Evolutionary conservation across 1,140 invertebrate species (phyloP).

Genomic region (Pomacea maculata): DNA sequence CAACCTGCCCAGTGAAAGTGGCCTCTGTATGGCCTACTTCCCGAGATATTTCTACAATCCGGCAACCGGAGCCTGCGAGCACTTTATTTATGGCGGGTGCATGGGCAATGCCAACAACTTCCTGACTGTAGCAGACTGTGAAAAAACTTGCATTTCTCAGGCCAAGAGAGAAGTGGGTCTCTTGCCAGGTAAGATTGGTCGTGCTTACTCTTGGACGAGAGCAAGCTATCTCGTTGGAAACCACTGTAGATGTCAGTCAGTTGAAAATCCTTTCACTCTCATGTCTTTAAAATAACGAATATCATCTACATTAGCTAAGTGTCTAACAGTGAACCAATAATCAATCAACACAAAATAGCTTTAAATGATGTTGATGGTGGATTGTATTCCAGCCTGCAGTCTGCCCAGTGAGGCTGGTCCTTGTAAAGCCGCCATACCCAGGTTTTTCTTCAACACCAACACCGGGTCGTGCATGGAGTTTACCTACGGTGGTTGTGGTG

Average conservation of each 20-base stretch:
- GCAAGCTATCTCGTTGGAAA: too few relatives aligned
- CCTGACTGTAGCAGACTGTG: neutral
- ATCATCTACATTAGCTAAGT: too few relatives aligned
- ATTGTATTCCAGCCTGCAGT: slow-evolving; percentile 1
- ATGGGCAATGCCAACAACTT: slow-evolving; percentile 5
- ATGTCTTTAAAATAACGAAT: too few relatives aligned
- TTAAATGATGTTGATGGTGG: too few relatives aligned
- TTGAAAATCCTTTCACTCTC: too few relatives aligned
- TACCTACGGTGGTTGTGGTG: slow-evolving; percentile 60
- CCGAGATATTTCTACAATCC: slow-evolving; percentile 1
- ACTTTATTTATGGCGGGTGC: slow-evolving; percentile 17
- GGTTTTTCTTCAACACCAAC: slow-evolving; percentile 62
- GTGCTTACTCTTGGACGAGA: too few relatives aligned
- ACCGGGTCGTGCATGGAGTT: slow-evolving; percentile 61
- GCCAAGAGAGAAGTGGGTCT: neutral
- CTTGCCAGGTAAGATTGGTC: neutral
- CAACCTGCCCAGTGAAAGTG: neutral
- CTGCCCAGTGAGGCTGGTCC: slow-evolving; percentile 32
- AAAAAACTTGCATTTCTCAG: neutral
- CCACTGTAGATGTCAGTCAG: too few relatives aligned
- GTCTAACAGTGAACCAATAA: too few relatives aligned
- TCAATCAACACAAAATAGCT: too few relatives aligned
- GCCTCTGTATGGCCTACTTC: neutral
- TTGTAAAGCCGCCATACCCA: slow-evolving; percentile 48
- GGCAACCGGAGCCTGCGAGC: neutral